These are phyloP conservation scores for Ormyrus rosae DNA, from an alignment of 2,888 invertebrate genomes.

Conservation along the genomic window DNA sequence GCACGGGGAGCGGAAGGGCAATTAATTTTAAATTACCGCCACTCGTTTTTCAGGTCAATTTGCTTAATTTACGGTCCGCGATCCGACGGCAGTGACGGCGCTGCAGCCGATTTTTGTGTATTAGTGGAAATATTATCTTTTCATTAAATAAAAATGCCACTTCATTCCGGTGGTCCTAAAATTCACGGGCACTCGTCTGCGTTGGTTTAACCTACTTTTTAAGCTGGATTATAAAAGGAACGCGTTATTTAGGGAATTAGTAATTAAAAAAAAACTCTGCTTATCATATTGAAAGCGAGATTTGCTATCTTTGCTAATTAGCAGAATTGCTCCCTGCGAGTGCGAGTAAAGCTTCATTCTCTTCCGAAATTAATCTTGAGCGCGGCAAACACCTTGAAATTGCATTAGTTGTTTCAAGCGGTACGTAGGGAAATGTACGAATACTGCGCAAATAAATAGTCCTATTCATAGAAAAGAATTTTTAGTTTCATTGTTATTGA, in stretches of 20 bases:
- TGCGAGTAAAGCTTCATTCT: too few species aligned
- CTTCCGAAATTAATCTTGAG: too few species aligned
- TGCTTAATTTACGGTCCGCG: constrained; percentile 26
- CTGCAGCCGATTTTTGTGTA: constrained; percentile 22
- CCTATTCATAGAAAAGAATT: too few species aligned
- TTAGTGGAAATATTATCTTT: constrained; percentile 40
- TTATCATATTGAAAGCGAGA: too few species aligned
- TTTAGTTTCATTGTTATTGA: constrained; percentile 2
- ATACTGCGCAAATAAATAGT: too few species aligned
- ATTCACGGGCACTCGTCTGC: not conserved
- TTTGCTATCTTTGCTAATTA: not conserved
- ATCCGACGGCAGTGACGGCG: not conserved
- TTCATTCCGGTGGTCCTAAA: constrained; percentile 15
- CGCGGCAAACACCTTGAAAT: too few species aligned
- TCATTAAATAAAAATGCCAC: constrained; percentile 39
- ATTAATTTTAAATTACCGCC: constrained; percentile 51
- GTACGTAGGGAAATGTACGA: too few species aligned
- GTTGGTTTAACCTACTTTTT: constrained; percentile 37
- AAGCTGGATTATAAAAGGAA: not conserved
- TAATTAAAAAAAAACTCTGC: not conserved
- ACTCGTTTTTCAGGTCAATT: constrained; percentile 43
- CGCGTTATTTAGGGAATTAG: constrained; percentile 24
- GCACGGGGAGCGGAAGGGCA: not conserved
- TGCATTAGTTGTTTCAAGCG: too few species aligned
- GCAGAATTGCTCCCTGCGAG: not conserved